Conservation (phyloP, 2,888 invertebrate species). For the Drosophila neonasuta region DNA sequence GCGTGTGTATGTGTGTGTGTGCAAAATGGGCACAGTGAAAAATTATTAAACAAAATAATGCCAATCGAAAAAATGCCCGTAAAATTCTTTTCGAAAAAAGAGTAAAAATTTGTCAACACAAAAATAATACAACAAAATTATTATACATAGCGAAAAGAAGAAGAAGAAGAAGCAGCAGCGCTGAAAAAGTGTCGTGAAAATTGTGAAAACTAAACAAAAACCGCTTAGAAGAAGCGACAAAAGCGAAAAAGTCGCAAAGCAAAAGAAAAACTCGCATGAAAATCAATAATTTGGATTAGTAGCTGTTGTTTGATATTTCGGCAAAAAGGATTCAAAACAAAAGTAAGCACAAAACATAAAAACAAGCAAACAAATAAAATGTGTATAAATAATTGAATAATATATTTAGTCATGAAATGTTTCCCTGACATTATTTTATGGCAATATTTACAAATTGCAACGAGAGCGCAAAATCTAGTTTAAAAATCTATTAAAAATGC, state of each 20-base stretch:
- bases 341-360: conserved; percentile 54
- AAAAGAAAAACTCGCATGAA: conserved; percentile 45
- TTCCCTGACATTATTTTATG: neutral
- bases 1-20: conserved; percentile 42
- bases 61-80: conserved; percentile 28
- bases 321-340: conserved; percentile 52
- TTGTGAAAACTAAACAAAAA: conserved; percentile 57
- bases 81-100: conserved; percentile 19
- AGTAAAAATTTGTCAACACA: neutral
- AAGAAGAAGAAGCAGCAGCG: conserved; percentile 5
- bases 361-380: neutral
- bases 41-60: conserved; percentile 68
- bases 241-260: conserved; percentile 8
- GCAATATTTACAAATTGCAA: neutral
- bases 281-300: conserved; percentile 81
- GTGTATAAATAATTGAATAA: neutral
- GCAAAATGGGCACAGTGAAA: conserved; percentile 68
- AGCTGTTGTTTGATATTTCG: conserved; percentile 61
- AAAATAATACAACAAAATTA: conserved; percentile 10
- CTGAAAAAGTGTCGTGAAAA: conserved; percentile 40
- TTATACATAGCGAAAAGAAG: conserved; percentile 10
- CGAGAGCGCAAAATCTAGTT: no score
- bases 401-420: neutral
- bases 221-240: conserved; percentile 24
- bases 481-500: neutral